Evolutionary conservation across 2,113 vertebrate species (phyloP).

Genomic region (Phycodurus eques): DNA sequence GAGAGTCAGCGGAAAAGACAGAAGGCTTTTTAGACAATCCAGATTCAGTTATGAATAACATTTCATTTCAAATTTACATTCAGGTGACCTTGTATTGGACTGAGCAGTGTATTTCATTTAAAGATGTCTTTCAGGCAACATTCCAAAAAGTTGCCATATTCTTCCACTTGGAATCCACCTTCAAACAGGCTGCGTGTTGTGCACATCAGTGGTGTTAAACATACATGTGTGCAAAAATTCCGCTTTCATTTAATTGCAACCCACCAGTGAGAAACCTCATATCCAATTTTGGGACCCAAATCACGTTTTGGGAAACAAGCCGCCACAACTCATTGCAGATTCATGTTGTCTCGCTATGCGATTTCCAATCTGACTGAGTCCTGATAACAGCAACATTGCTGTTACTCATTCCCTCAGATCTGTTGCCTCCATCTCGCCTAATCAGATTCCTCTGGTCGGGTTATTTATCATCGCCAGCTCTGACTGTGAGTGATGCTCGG

Average conservation of each 20-base stretch:
- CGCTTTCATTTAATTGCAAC: slow-evolving; percentile 59
- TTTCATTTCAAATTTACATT: background rate
- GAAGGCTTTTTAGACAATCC: background rate
- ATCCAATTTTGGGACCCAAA: slow-evolving; percentile 48
- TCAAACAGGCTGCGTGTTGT: slow-evolving; percentile 34
- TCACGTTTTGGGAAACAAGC: slow-evolving; percentile 57
- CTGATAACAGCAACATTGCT: slow-evolving; percentile 64
- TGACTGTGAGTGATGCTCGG: slow-evolving; percentile 74
- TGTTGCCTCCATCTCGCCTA: slow-evolving; percentile 64
- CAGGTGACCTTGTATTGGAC: background rate
- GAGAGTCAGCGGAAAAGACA: background rate
- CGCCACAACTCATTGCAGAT: slow-evolving; percentile 56
- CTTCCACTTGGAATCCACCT: slow-evolving; percentile 32
- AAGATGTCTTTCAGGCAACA: slow-evolving; percentile 21
- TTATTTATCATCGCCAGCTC: slow-evolving; percentile 72
- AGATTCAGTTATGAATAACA: background rate
- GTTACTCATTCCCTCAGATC: slow-evolving; percentile 71
- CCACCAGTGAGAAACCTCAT: slow-evolving; percentile 31
- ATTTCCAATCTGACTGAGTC: slow-evolving; percentile 70
- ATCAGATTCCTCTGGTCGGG: slow-evolving; percentile 72
- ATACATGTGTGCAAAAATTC: slow-evolving; percentile 33
- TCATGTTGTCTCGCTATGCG: slow-evolving; percentile 65
- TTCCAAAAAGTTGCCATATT: slow-evolving; percentile 21
- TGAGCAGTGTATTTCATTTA: slow-evolving; percentile 15
- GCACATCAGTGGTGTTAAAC: slow-evolving; percentile 27